Base-by-base conservation (phyloP, 2,888 invertebrate genomes). In the Pandemis cinnamomeana region DNA sequence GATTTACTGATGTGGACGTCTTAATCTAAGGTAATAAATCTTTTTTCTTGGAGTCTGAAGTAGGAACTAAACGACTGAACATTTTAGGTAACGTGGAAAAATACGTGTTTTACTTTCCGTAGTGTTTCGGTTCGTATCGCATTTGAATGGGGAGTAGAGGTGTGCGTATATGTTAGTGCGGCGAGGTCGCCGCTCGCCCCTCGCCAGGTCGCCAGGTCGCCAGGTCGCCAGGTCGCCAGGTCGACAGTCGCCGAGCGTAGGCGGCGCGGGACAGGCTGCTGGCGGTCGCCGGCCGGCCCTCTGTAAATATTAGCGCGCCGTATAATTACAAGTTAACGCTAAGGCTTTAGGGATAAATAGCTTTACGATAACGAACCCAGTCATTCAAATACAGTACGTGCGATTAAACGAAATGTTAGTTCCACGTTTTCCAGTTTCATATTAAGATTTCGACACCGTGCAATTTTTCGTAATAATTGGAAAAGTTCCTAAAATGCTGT, bases 11-110 rank as follows among this genome's bases (percentile, higher is more conserved):
- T 48, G 70, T 67, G 67, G 58, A 69, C 69, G 64, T 75, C 51
- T 75, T 72, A 75, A 69, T 70, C 53, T 76, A 76, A 76, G 76
- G 70, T 75, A 74, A 70, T 75, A 75, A 75, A 75, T 75, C 77
- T 79, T 77, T 75, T 80, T 77, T 80, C 79, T 82, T 82, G 80
- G 83, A 87, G 82, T 83, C 83, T 84, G 80, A 84, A 79, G 78
- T 85, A 86, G 82, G 80, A 82, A 83, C 78, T 79, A 84, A 85
- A 85, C 81, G 86, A 88, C 87, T 88, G 86, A 87, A 82, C 77
- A 78, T 78, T 78, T 79, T 81, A 79, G 77, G 71, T 72, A 77
- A 81, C 75, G 78, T 78, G 77, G 79, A 73, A 69, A 46, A 72
- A 70, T 68, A 72, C 66, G 72, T 69, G 51, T 75, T 75, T 72